Conservation (phyloP, 2,113 vertebrate genomes). For the Psittacula cyanocephala region DNA sequence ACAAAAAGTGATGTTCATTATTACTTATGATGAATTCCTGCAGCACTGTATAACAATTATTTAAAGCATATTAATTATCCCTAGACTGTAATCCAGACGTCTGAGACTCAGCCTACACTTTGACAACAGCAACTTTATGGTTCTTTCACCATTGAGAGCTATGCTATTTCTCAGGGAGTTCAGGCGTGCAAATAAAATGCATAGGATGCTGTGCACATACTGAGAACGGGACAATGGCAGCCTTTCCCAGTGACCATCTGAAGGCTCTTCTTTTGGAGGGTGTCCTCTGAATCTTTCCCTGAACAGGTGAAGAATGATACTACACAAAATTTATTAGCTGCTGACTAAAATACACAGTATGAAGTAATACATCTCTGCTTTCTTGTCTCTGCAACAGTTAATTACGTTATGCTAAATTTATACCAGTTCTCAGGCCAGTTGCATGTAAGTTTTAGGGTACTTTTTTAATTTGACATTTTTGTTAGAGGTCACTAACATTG, state of each 20-base stretch:
- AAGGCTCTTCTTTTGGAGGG: neutral
- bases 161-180: neutral
- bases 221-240: neutral
- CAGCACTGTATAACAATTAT: neutral
- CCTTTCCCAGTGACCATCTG: neutral
- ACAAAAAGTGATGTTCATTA: neutral
- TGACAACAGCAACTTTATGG: neutral
- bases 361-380: neutral
- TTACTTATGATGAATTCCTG: neutral
- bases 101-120: neutral
- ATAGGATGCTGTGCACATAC: neutral
- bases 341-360: neutral
- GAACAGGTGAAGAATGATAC: neutral
- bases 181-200: neutral
- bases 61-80: neutral
- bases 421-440: neutral
- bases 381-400: neutral
- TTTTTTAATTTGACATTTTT: neutral
- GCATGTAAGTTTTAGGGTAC: neutral
- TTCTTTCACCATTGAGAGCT: neutral
- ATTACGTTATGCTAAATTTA: neutral
- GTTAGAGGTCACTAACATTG: neutral
- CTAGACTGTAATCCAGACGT: neutral
- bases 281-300: neutral
- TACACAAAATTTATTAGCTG: neutral